These are phyloP conservation scores for Oreochromis spilurus DNA, from an alignment of 2,113 vertebrate species.

Conservation along the genomic window DNA sequence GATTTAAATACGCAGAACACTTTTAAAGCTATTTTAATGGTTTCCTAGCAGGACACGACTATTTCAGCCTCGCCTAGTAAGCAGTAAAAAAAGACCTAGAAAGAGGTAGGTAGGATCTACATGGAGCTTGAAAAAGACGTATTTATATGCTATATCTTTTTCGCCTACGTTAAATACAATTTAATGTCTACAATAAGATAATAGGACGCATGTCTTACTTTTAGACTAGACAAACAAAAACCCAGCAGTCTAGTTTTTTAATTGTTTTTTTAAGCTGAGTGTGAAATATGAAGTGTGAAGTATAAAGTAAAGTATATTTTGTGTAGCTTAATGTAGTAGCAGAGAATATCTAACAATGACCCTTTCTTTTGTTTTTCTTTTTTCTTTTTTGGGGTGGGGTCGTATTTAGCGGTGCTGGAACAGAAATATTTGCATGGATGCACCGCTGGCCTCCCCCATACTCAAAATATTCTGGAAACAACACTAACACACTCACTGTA, in stretches of 20 bases:
- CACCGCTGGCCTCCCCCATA: background rate
- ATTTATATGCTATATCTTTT: background rate
- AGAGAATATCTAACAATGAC: fast-evolving
- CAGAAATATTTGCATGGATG: background rate
- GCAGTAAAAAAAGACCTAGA: background rate
- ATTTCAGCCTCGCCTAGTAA: background rate
- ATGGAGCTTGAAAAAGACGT: background rate
- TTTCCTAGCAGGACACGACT: background rate
- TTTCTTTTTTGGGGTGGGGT: no score
- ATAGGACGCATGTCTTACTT: background rate
- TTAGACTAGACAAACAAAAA: background rate
- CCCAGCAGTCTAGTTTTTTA: fast-evolving
- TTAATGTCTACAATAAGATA: background rate
- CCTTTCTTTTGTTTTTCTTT: background rate
- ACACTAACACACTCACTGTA: background rate
- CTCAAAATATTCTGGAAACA: background rate
- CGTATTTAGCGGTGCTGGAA: no score
- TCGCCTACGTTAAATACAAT: background rate
- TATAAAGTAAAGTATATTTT: background rate
- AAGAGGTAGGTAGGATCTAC: background rate
- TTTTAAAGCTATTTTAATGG: background rate
- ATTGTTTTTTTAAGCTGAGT: background rate
- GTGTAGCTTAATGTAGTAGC: background rate
- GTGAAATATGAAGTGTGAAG: fast-evolving
- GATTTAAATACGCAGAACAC: background rate